phyloP scores from a whole-genome alignment of 2,797 vertebrate species.

The Myotis planiceps region DNA sequence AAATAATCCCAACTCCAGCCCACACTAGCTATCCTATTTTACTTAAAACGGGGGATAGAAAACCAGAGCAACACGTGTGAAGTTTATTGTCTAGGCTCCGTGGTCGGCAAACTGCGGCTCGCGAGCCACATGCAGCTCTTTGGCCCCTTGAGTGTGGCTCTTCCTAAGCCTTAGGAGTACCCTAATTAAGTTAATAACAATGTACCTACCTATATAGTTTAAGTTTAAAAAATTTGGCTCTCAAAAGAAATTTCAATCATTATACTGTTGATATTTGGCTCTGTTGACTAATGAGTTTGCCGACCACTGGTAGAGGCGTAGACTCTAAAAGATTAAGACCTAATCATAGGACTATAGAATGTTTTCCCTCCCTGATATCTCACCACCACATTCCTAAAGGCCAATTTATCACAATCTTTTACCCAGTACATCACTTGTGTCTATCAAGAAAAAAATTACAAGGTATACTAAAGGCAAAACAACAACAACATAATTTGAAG shows the following conservation, averaged over 20 bases:
- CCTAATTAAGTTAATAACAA: too few relatives aligned
- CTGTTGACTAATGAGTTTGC: too few relatives aligned
- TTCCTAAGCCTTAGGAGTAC: too few relatives aligned
- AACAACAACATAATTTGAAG: neutral
- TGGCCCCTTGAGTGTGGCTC: too few relatives aligned
- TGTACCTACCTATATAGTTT: too few relatives aligned
- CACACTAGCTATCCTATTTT: neutral
- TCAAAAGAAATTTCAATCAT: too few relatives aligned
- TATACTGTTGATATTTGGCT: too few relatives aligned
- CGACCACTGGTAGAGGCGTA: neutral
- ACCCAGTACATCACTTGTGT: neutral
- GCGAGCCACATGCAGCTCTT: too few relatives aligned
- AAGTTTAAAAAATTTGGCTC: too few relatives aligned
- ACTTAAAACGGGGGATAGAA: neutral
- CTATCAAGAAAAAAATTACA: neutral
- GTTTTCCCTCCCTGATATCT: neutral
- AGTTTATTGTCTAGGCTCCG: neutral
- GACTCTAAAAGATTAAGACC: neutral
- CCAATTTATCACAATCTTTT: neutral
- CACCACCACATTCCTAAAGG: neutral
- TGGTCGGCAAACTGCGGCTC: too few relatives aligned
- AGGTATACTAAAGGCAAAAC: neutral
- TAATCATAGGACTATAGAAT: neutral
- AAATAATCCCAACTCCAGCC: neutral
- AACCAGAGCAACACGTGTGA: neutral